Evolutionary conservation across 1,140 invertebrate species (phyloP), one percentile per base, ranked within the genome.

Genomic region (Hirudo medicinalis): DNA sequence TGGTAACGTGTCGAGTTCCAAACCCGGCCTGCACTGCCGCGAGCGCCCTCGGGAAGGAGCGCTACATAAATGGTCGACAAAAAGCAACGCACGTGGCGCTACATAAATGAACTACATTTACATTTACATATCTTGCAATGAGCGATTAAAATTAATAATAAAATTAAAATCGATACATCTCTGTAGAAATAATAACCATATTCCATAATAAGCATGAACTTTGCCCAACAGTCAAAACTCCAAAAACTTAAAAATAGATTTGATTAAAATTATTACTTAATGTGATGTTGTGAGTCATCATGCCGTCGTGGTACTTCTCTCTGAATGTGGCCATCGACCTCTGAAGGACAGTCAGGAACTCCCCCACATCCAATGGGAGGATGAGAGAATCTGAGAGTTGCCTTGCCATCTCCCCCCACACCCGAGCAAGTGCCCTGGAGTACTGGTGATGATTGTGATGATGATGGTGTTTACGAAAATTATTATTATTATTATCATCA

Each of bases 321-420:
- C 43, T 54, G 40, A 70, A 29, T 22, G 20, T 32, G 20, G 36
- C 17, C 29, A 72, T 54, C 8, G 70, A 70, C 25, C n/a, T 36
- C 9, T 49, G 43, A 19, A 73, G 22, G 63, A 57, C n/a, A 2
- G 11, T 22, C 27, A 69, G 49, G 49, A 57, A 71, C 22, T 77
- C 76, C 0, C 71, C 66, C 4, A 78, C 75, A 68, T 80, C 80
- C 49, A 83, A 78, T 8, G 83, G 83, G 13, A 84, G 71, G 54
- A 82, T 72, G 15, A 80, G 72, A 9, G 78, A 76, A 72, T 84
- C 83, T 15, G 81, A 78, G 60, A 84, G 76, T 36, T 73, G 72
- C 11, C 80, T 71, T 5, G 77, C 76, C 70, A 83, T 69, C 71
- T 83, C 81, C 11, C 75, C 76, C 76, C 76, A 78, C 20, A 80